Evolutionary conservation across 2,113 vertebrate genomes (phyloP), one percentile per base, ranked within the genome.

Genomic region (Puma concolor): DNA sequence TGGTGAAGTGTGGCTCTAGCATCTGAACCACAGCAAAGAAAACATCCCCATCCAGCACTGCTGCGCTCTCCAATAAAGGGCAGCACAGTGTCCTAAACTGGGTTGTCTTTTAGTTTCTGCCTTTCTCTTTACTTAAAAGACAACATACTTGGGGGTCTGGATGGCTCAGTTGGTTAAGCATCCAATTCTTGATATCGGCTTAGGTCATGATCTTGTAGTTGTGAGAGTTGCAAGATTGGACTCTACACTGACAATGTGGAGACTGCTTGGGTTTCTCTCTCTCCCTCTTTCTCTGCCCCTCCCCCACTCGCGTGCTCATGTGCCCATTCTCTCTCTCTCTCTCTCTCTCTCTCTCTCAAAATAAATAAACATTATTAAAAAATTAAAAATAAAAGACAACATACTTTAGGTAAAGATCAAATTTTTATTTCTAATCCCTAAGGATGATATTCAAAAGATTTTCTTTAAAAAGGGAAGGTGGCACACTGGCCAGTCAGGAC

Each of bases 381-480:
- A 57, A 57, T 57, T 21, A 60, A 60, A 60, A 60, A 60, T 17
- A n/a, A 76, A 84, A 69, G 38, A 67, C 44, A 92, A 74, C 6
- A 25, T 5, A 13, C 31, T 89, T 44, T 88, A 83, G 16, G 27
- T 25, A 69, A 96, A 74, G 17, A 12, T 60, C 44, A 41, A 57
- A 21, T 50, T 87, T 77, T 79, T 54, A 10, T 86, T 81, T 93
- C 48, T 16, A 77, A 29, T 79, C 31, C 54, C 16, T 17, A 79
- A 87, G 52, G 44, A 71, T 80, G 66, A 76, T 60, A 76, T 67
- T 94, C 60, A 72, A 94, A 87, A 64, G 31, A 54, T 80, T 81
- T 87, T 91, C 76, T 88, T 88, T 63, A 63, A 52, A 83, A 93
- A 94, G 52, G 38, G 23, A 29, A 82, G 15, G 19, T 33, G 29